Conservation (phyloP, 2,113 vertebrate genomes). For the Recurvirostra avosetta region DNA sequence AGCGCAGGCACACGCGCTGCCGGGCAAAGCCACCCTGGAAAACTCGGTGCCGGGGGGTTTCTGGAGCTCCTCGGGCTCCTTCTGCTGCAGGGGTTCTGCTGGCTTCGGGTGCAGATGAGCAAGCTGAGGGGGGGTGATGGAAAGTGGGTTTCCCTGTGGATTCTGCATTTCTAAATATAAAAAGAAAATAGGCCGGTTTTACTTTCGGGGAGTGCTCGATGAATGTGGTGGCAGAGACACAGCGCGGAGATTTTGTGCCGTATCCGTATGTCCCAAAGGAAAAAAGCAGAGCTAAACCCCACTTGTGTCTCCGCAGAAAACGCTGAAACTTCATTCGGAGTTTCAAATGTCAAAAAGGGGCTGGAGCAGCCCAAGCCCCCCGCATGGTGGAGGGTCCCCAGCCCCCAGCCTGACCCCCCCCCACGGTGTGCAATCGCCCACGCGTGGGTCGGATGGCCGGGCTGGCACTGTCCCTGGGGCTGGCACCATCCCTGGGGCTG, state of each 20-base stretch:
- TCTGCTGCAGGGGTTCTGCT: rapidly evolving
- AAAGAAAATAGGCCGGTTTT: background rate
- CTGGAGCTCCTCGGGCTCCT: background rate
- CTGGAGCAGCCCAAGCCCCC: background rate
- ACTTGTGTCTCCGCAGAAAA: background rate
- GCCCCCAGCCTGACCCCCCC: background rate
- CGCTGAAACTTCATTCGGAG: background rate
- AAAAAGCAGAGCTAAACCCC: background rate
- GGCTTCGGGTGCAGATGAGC: background rate
- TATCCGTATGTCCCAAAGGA: background rate
- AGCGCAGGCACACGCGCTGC: background rate
- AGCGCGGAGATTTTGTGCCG: rapidly evolving
- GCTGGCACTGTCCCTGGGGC: background rate
- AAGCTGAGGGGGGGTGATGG: background rate
- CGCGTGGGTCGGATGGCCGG: rapidly evolving
- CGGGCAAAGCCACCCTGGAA: rapidly evolving
- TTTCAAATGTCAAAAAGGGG: background rate
- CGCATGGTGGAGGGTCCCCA: rapidly evolving
- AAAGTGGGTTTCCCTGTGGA: background rate
- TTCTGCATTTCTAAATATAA: background rate
- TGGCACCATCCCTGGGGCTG: background rate
- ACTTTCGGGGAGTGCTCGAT: background rate
- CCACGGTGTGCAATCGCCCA: rapidly evolving
- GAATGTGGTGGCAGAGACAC: background rate
- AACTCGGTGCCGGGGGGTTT: rapidly evolving